These are phyloP conservation scores for Porites lobata DNA, from an alignment of 92 coral and sea anemone species.

Conservation along the genomic window DNA sequence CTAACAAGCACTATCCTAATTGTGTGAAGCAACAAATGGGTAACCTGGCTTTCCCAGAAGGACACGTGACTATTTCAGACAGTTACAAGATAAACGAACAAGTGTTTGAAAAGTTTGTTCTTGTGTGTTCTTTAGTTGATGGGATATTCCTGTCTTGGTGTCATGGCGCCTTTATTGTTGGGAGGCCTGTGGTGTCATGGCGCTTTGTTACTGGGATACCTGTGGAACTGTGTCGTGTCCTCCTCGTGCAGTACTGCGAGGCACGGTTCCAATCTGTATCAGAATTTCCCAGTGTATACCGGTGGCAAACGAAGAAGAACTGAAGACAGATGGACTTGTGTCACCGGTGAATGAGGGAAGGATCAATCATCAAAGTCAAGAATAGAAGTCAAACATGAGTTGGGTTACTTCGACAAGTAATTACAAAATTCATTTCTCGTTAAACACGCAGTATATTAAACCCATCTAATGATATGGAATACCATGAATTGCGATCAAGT, in stretches of 20 bases:
- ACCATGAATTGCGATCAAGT: background rate
- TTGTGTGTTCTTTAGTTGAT: constrained; percentile 13
- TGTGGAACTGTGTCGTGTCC: background rate
- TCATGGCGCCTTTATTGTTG: background rate
- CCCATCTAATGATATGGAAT: background rate
- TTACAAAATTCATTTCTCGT: background rate
- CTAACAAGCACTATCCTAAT: background rate
- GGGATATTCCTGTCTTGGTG: constrained; percentile 13
- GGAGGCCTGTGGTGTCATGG: constrained; percentile 4
- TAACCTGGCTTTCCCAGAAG: background rate
- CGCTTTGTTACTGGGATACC: background rate
- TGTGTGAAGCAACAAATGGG: background rate
- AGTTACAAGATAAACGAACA: background rate
- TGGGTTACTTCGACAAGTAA: background rate
- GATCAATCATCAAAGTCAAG: background rate
- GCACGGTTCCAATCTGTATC: background rate
- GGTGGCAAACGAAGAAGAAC: background rate
- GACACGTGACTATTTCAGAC: background rate
- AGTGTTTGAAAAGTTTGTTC: background rate
- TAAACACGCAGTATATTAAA: background rate
- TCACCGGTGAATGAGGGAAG: background rate
- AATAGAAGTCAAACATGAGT: background rate
- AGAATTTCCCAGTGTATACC: background rate
- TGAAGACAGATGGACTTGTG: background rate
- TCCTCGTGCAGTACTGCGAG: background rate